Conservation (phyloP, 2,113 vertebrate species). For the Corythoichthys intestinalis region DNA sequence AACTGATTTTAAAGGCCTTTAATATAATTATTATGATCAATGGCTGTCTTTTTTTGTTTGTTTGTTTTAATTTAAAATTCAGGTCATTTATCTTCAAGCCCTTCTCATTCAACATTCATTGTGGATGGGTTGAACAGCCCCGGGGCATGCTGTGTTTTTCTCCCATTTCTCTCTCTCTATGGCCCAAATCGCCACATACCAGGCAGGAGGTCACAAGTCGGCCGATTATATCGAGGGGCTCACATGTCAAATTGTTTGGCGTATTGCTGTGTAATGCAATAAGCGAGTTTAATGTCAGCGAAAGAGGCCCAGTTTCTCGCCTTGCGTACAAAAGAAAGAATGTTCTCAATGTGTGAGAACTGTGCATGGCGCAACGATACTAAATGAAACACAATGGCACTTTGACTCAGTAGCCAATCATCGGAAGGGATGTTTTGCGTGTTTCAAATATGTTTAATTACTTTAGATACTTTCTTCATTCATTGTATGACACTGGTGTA, state of each 20-base stretch:
- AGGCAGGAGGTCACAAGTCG: constrained; percentile 21
- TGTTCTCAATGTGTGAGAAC: neutral
- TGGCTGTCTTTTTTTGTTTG: constrained; percentile 16
- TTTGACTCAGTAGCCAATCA: neutral
- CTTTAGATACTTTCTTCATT: neutral
- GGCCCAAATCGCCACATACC: constrained; percentile 61
- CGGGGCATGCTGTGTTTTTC: constrained; percentile 38
- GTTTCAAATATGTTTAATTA: neutral
- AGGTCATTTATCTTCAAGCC: constrained; percentile 39
- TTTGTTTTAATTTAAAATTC: constrained; percentile 28
- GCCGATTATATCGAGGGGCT: neutral
- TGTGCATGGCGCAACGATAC: neutral
- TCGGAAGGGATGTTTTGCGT: neutral
- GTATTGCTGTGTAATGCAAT: neutral
- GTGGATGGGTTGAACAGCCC: constrained; percentile 41
- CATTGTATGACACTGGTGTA: neutral
- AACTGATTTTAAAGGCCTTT: constrained; percentile 37
- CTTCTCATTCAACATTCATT: constrained; percentile 52
- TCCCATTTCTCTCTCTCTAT: constrained; percentile 44
- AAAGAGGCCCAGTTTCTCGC: neutral
- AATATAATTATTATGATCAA: constrained; percentile 23
- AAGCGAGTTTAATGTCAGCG: neutral
- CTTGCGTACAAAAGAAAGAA: neutral
- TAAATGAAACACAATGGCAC: constrained; percentile 2
- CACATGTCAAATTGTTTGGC: neutral